Base-by-base conservation (phyloP, 2,113 vertebrate species). In the Sceloporus undulatus region DNA sequence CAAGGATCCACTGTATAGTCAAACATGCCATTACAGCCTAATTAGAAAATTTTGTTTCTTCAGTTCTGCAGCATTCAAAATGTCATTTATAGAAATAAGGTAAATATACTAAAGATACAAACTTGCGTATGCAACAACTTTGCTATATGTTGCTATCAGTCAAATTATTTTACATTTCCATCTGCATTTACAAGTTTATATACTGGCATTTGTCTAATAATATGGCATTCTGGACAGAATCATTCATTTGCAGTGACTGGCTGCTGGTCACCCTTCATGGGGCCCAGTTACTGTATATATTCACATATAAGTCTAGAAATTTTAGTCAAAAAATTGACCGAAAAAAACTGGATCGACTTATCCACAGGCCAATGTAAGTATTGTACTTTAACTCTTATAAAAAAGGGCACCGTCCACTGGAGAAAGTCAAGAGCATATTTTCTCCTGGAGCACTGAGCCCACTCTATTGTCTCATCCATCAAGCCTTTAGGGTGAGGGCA, bases 31-130 rank as follows among this genome's bases (percentile, higher is more conserved):
- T 34, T 34, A 34, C 34, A 76, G 71, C 21, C 23, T 75, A 62
- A 85, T 75, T 75, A 85, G 34, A 40, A 40, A 85, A 48, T 48
- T 48, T 6, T 48, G 6, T 48, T 48, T 48, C 76, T 85, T 85
- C 71, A 5, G 65, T 62, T 85, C 54, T 29, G 38, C 77, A 65
- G 66, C 40, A 65, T 27, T 65, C 84, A 77, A 77, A 85, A 38
- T 38, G n/a, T 14, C 27, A 77, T 85, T 65, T 77, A 77, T 77
- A 66, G 56, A 85, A 77, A 29, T 42, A 65, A 85, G 11, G 23
- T 76, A 77, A 85, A 85, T 85, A 85, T 66, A 62, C 65, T 76
- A 48, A 77, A 62, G 73, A 29, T 76, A 11, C 56, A 85, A 40
- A 85, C 42, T 29, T 85, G 71, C 52, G 16, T 40, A 76, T 62